Conservation (phyloP, 92 coral and sea anemone species). For the Parazoanthus swiftii region DNA sequence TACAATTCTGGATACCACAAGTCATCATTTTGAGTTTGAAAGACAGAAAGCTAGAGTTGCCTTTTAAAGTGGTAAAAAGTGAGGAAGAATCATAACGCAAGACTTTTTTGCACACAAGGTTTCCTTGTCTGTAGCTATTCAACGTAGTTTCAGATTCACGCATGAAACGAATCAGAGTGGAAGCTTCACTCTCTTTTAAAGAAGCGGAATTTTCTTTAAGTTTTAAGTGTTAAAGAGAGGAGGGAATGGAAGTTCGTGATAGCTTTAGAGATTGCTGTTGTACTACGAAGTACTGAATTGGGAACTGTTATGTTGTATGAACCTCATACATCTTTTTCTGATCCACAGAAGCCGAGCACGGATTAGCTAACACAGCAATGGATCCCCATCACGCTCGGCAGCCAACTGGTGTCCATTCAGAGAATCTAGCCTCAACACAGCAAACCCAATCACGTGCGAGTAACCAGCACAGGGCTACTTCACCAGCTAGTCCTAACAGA, state of each 20-base stretch:
- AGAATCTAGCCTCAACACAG: background rate
- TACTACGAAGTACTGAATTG: background rate
- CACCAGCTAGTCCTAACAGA: constrained; percentile 69
- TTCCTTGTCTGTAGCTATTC: background rate
- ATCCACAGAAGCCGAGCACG: background rate
- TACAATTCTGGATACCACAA: too few relatives aligned
- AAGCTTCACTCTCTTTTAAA: too few relatives aligned
- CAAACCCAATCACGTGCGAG: background rate
- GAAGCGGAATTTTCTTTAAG: too few relatives aligned
- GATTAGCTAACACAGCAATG: background rate
- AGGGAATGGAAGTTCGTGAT: background rate
- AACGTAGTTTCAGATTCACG: background rate
- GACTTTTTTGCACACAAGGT: background rate
- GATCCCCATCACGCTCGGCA: background rate
- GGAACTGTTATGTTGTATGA: too few relatives aligned
- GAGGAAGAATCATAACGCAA: background rate
- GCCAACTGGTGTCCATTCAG: background rate
- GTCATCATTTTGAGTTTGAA: too few relatives aligned
- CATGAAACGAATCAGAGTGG: too few relatives aligned
- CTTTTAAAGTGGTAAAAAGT: too few relatives aligned
- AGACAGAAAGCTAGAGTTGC: background rate
- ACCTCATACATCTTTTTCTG: background rate
- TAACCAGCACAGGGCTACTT: constrained; percentile 24
- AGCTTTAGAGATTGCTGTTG: background rate
- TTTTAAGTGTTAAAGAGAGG: background rate